These are phyloP conservation scores for Zaprionus nigranus DNA, from an alignment of 1,140 invertebrate genomes.

Conservation along the genomic window DNA sequence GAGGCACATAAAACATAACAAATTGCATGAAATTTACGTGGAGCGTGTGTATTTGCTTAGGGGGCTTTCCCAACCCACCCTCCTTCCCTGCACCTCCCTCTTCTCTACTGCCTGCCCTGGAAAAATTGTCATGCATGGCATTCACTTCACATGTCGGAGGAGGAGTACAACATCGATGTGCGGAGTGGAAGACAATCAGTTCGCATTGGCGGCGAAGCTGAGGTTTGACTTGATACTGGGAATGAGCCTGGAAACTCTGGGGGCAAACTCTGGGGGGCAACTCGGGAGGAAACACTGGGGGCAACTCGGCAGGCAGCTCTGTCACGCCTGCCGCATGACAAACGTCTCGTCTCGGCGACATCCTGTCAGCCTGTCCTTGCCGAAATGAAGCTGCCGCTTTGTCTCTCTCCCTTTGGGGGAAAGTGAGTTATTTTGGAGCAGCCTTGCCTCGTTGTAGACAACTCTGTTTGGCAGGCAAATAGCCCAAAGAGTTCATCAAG, in stretches of 20 bases:
- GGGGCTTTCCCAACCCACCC: not conserved
- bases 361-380: slow-evolving; percentile 38
- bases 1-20: slow-evolving; percentile 79
- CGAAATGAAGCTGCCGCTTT: slow-evolving; percentile 13
- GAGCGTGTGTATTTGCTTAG: slow-evolving; percentile 45
- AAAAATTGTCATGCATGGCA: slow-evolving; percentile 79
- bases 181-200: slow-evolving; percentile 59
- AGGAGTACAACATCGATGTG: slow-evolving; percentile 58
- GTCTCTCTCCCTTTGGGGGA: not conserved
- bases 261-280: not conserved
- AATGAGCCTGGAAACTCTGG: not conserved
- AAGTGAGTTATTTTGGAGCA: slow-evolving; percentile 16
- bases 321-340: slow-evolving; percentile 25
- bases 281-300: not conserved
- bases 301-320: not conserved
- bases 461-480: slow-evolving; percentile 8
- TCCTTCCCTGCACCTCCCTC: not conserved
- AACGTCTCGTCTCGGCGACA: slow-evolving; percentile 42
- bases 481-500: slow-evolving; percentile 17
- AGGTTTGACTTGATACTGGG: not conserved
- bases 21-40: slow-evolving; percentile 83
- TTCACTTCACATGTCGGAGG: slow-evolving; percentile 44
- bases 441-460: not conserved
- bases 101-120: not conserved
- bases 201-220: not conserved